phyloP scores from a whole-genome alignment of 2,797 vertebrate genomes.

The Phyllotis vaccarum region DNA sequence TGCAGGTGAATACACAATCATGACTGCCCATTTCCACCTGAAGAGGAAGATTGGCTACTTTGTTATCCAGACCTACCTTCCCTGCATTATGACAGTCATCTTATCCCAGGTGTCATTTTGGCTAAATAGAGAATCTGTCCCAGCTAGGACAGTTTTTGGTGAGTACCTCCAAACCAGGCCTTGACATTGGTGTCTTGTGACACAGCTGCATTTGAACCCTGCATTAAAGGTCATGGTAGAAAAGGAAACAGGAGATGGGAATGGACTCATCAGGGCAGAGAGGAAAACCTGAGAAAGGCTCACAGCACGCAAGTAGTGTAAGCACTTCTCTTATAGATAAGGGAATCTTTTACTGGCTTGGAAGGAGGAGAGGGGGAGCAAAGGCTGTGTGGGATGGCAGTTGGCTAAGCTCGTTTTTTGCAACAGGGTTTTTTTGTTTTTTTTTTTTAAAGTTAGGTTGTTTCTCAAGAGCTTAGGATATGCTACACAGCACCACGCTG shows the following conservation, averaged over 20 bases:
- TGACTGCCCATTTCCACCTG: slow-evolving; percentile 98
- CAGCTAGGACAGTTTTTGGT: slow-evolving; percentile 98
- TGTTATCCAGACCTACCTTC: slow-evolving; percentile 99
- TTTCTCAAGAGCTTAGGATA: neutral
- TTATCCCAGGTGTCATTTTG: slow-evolving; percentile 99
- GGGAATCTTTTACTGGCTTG: neutral
- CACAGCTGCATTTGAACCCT: no score
- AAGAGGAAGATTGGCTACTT: slow-evolving; percentile 99
- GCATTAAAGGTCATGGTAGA: neutral
- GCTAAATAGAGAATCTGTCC: slow-evolving; percentile 98
- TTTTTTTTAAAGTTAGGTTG: neutral
- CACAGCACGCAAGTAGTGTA: neutral
- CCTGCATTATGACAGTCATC: slow-evolving; percentile 99
- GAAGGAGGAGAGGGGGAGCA: neutral
- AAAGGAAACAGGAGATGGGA: neutral
- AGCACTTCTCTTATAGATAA: neutral
- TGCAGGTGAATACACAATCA: slow-evolving; percentile 97
- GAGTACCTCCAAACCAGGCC: slow-evolving; percentile 84
- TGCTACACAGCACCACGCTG: no score
- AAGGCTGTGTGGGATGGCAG: neutral
- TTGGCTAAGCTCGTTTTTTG: neutral
- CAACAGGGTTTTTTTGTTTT: no score
- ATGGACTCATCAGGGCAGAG: neutral
- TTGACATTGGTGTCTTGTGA: no score
- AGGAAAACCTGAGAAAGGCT: neutral